Evolutionary conservation across 2,888 invertebrate genomes (phyloP).

Genomic region (Anaspis maculata): DNA sequence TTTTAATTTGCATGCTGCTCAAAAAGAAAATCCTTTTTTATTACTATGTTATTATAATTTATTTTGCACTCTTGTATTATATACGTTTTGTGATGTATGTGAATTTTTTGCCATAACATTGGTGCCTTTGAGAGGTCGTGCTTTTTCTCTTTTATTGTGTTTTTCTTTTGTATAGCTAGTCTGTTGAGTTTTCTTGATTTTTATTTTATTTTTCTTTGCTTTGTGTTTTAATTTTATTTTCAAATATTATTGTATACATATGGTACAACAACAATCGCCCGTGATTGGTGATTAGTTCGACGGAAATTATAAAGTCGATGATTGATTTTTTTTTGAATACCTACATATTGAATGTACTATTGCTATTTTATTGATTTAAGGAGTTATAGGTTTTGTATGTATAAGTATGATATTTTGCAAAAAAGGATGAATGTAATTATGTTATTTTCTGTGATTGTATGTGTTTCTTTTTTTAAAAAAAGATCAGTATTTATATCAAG

Average conservation of each 20-base stretch:
- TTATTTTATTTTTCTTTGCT: slow-evolving; percentile 13
- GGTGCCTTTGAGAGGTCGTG: no score
- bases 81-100: slow-evolving; percentile 25
- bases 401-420: no score
- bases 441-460: slow-evolving; percentile 38
- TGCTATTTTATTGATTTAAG: no score
- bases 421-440: slow-evolving; percentile 33
- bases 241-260: slow-evolving; percentile 13
- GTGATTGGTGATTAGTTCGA: no score
- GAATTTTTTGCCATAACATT: slow-evolving; percentile 38
- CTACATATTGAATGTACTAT: slow-evolving; percentile 13
- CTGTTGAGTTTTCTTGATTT: neutral
- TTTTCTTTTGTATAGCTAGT: slow-evolving; percentile 12
- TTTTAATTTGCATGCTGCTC: slow-evolving; percentile 19
- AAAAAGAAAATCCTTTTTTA: slow-evolving; percentile 25
- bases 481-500: slow-evolving; percentile 32
- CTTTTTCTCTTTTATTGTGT: no score
- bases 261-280: slow-evolving; percentile 24
- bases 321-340: slow-evolving; percentile 3
- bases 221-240: slow-evolving; percentile 14
- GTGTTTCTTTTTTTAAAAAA: slow-evolving; percentile 31
- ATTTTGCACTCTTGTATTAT: no score
- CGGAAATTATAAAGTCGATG: slow-evolving; percentile 29
- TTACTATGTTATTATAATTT: slow-evolving; percentile 19
- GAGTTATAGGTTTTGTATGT: no score